phyloP scores from a whole-genome alignment of 2,888 invertebrate genomes.

The Lithophane leautieri region DNA sequence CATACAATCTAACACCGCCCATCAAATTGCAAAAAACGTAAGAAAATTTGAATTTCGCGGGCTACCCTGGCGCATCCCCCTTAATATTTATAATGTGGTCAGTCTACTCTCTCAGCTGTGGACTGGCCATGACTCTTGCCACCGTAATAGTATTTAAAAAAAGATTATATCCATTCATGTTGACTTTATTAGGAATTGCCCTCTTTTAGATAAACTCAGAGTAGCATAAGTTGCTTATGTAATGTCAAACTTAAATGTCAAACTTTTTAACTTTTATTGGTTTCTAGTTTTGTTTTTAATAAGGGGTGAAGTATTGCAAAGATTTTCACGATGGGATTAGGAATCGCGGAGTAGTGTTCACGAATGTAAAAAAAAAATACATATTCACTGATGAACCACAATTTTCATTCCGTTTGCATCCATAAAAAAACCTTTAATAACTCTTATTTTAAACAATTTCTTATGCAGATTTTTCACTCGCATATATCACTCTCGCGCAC shows the following conservation, averaged over 20 bases:
- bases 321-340: background rate
- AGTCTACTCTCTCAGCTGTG: too few species aligned
- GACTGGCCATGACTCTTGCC: too few species aligned
- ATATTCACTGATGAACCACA: background rate
- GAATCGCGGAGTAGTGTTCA: background rate
- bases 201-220: background rate
- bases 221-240: background rate
- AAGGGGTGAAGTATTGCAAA: background rate
- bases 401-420: background rate
- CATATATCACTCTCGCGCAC: slow-evolving; percentile 22
- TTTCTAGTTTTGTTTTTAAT: background rate
- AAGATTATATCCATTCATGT: background rate
- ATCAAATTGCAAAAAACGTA: too few species aligned
- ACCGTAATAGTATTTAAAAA: too few species aligned
- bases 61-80: too few species aligned
- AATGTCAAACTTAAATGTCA: background rate
- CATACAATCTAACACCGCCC: too few species aligned
- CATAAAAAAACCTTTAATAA: background rate
- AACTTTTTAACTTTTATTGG: background rate
- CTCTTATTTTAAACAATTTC: slow-evolving; percentile 22
- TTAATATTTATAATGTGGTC: too few species aligned
- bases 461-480: slow-evolving; percentile 32
- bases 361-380: background rate
- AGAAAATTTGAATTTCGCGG: too few species aligned
- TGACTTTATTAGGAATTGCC: background rate